Base-by-base conservation (phyloP, 1,140 invertebrate species). In the Pogonomyrmex californicus region DNA sequence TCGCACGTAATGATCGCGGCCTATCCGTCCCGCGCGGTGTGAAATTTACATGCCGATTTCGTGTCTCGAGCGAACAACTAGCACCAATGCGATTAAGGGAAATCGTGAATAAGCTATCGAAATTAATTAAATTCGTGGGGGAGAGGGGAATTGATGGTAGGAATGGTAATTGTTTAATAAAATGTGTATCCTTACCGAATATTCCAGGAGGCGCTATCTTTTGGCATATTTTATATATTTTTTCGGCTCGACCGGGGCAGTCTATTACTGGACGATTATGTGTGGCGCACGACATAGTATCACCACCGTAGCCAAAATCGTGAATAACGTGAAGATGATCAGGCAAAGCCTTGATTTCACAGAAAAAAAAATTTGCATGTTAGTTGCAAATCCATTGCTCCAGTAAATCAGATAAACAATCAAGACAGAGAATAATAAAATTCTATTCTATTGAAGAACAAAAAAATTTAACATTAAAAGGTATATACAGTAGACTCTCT, bases 271-370 rank as follows among this genome's bases (percentile, higher is more conserved):
- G 95, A 99, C 98, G 94, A 99, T 98, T 95, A 99, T 98, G 96
- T 99, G 99, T 87, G 99, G 99, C 91, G 99, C 99, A 85, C 98
- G 98, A 87, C 98, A 96, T 89, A 99, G 96, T 93, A 99, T 99
- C 85, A 98, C 98, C 92, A 99, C 97, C 82, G 99, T 99, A 87
- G 99, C 99, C 93, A 99, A 97, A 93, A 99, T 96, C 87, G 99
- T 99, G 96, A 99, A 99, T 91, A 99, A 95, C 81, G 99, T 98
- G 96, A 99, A 99, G 94, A 99, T 97, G 95, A 99, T 98, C 95
- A 99, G 97, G 96, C 99, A 99, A 95, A 99, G 97, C 96, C 99
- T 97, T 95, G 70, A 94, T 94, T 77, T 58, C 23, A 89, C 0
- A 87, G 56, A 7, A 51, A 41, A 68, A 65, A n/a, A 60, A 83